Conservation (phyloP, 2,888 invertebrate genomes). For the Platycheirus albimanus region DNA sequence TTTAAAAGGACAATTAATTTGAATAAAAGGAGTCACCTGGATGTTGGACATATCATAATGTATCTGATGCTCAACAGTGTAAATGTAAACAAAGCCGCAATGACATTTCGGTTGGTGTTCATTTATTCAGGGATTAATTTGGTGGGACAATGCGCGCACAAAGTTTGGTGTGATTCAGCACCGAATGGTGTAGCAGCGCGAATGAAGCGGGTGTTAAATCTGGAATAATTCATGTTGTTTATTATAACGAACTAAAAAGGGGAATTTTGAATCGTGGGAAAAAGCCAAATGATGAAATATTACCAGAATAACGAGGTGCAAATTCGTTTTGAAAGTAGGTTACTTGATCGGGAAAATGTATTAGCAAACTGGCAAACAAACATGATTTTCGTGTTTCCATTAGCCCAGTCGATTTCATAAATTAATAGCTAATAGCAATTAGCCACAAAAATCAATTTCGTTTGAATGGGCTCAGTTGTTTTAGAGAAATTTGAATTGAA, state of each 20-base stretch:
- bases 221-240: slow-evolving; percentile 41
- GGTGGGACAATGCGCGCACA: slow-evolving; percentile 6
- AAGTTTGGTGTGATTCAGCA: slow-evolving; percentile 14
- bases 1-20: slow-evolving; percentile 23
- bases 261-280: background rate
- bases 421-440: too few relatives aligned
- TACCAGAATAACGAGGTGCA: background rate
- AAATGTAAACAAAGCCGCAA: background rate
- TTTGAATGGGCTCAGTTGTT: too few relatives aligned
- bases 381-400: too few relatives aligned
- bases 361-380: too few relatives aligned
- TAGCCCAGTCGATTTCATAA: too few relatives aligned
- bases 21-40: slow-evolving; percentile 23
- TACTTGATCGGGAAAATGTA: background rate
- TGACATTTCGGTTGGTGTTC: slow-evolving; percentile 14
- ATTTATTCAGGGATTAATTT: slow-evolving; percentile 19
- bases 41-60: background rate
- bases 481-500: too few relatives aligned
- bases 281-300: background rate
- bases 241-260: slow-evolving; percentile 5
- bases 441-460: too few relatives aligned
- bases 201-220: slow-evolving; percentile 34
- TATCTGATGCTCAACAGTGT: slow-evolving; percentile 22
- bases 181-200: background rate
- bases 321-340: background rate